Conservation (phyloP, 2,888 invertebrate genomes). For the Xestia sexstrigata region DNA sequence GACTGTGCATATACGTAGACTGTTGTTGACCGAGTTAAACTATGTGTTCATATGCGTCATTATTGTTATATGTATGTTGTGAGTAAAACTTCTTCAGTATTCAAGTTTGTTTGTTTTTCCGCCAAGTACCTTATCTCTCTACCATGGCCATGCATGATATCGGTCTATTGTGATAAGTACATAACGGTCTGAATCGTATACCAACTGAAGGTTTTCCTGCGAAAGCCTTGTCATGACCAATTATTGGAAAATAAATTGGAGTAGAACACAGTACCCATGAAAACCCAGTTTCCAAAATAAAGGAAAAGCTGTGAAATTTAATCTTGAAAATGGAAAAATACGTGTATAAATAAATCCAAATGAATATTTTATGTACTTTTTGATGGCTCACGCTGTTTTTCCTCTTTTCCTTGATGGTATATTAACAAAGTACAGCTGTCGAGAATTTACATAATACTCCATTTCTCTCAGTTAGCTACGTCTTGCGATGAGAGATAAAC, state of each 20-base stretch:
- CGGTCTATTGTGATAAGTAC: slow-evolving; percentile 23
- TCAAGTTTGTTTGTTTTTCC: slow-evolving; percentile 44
- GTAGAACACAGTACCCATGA: background rate
- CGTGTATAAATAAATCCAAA: slow-evolving; percentile 41
- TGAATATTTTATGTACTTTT: slow-evolving; percentile 54
- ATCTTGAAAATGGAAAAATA: slow-evolving; percentile 47
- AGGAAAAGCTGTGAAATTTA: slow-evolving; percentile 14
- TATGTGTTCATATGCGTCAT: slow-evolving; percentile 40
- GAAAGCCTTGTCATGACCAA: background rate
- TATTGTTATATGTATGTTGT: slow-evolving; percentile 21
- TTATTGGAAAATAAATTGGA: slow-evolving; percentile 23
- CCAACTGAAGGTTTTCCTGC: background rate
- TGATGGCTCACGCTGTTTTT: slow-evolving; percentile 46
- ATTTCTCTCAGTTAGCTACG: slow-evolving; percentile 45
- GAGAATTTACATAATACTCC: slow-evolving; percentile 57
- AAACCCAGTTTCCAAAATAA: slow-evolving; percentile 7
- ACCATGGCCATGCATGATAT: slow-evolving; percentile 25
- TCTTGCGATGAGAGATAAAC: slow-evolving; percentile 35
- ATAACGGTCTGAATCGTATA: background rate
- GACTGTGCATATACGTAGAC: slow-evolving; percentile 35
- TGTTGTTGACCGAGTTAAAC: slow-evolving; percentile 42
- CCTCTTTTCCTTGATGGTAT: slow-evolving; percentile 37
- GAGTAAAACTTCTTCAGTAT: slow-evolving; percentile 42
- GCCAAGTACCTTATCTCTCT: slow-evolving; percentile 33
- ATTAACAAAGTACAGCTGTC: slow-evolving; percentile 49